Conservation (phyloP, 2,113 vertebrate genomes). For the Hemiscyllium ocellatum region DNA sequence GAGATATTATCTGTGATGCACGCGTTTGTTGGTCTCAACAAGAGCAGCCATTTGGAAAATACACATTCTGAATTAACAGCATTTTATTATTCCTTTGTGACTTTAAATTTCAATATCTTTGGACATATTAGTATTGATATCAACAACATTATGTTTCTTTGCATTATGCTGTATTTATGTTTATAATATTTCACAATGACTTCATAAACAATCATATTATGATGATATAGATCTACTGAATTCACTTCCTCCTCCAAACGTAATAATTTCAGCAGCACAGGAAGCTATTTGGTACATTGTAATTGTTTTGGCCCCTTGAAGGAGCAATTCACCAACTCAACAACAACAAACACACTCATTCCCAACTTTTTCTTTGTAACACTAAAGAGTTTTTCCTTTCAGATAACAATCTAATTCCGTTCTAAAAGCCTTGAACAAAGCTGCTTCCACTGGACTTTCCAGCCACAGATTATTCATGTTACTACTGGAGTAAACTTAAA, state of each 20-base stretch:
- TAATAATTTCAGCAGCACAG: not conserved
- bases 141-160: not conserved
- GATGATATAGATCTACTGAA: not conserved
- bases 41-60: too few species aligned
- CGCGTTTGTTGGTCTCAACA: too few species aligned
- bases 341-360: too few species aligned
- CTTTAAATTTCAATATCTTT: not conserved
- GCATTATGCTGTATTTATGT: not conserved
- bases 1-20: too few species aligned
- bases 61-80: not conserved
- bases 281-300: not conserved
- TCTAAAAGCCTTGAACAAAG: too few species aligned
- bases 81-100: not conserved
- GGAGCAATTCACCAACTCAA: not conserved
- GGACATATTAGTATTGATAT: not conserved
- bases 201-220: not conserved
- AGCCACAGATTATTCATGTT: not conserved
- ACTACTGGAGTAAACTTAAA: not conserved
- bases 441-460: too few species aligned
- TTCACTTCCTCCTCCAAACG: too few species aligned
- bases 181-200: too few species aligned
- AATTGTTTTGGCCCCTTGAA: not conserved
- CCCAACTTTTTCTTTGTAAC: too few species aligned
- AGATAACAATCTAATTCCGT: too few species aligned
- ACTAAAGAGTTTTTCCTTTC: too few species aligned